Percentiles rank a stretch among this genome's conserved stretches.
Conservation (phyloP, 2,888 invertebrate genomes). For the Patella caerulea region DNA sequence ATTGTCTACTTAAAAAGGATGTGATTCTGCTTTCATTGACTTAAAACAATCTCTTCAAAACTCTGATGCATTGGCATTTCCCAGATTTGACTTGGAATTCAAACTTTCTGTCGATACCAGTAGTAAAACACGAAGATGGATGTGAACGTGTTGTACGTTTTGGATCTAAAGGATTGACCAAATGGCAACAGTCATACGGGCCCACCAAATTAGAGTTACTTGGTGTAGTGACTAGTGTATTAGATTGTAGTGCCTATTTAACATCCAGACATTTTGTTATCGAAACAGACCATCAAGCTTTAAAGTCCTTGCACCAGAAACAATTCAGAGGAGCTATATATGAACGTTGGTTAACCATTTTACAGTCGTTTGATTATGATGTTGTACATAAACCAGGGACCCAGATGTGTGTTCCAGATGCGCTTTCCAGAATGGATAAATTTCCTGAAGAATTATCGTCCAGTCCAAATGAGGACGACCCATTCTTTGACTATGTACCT, state of each 20-base stretch:
- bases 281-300: slow-evolving; percentile 21
- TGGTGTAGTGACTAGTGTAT: slow-evolving; percentile 20
- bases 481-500: slow-evolving; percentile 19
- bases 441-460: slow-evolving; percentile 15
- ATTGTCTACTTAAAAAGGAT: slow-evolving; percentile 18
- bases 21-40: slow-evolving; percentile 16
- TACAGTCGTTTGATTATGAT: slow-evolving; percentile 10
- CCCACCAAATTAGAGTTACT: slow-evolving; percentile 25
- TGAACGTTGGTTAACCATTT: slow-evolving; percentile 19
- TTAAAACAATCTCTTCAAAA: slow-evolving; percentile 17
- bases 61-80: slow-evolving; percentile 26
- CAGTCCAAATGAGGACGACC: slow-evolving; percentile 23
- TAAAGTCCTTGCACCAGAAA: slow-evolving; percentile 22
- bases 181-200: slow-evolving; percentile 18
- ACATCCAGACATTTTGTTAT: slow-evolving; percentile 19
- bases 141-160: slow-evolving; percentile 4
- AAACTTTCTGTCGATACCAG: slow-evolving; percentile 23
- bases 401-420: slow-evolving; percentile 11
- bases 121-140: not conserved
- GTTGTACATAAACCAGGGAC: slow-evolving; percentile 16
- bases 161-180: slow-evolving; percentile 6
- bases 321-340: slow-evolving; percentile 24
- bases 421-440: not conserved
- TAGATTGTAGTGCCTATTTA: slow-evolving; percentile 25
- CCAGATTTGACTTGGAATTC: slow-evolving; percentile 25